Percentiles rank a stretch among this genome's conserved stretches.
phyloP scores from a whole-genome alignment of 2,113 vertebrate genomes.

The Caranx ignobilis region DNA sequence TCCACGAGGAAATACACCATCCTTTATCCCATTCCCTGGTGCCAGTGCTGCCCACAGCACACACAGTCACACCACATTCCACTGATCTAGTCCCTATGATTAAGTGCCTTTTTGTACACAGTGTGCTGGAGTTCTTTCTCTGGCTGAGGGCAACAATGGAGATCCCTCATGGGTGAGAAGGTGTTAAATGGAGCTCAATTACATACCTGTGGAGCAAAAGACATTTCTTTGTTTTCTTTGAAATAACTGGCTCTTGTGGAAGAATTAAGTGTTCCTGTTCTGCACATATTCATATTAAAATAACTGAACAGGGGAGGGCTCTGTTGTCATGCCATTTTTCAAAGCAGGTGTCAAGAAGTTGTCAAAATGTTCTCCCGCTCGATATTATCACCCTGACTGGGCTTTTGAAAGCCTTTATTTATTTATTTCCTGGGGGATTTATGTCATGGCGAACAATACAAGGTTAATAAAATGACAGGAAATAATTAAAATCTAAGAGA shows the following conservation, averaged over 20 bases:
- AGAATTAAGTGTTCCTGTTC: constrained; percentile 6
- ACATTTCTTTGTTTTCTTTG: constrained; percentile 28
- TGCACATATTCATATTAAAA: neutral
- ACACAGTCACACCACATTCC: constrained; percentile 14
- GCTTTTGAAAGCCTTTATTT: neutral
- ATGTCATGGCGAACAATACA: neutral
- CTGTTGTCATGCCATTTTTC: neutral
- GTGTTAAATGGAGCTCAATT: constrained; percentile 31
- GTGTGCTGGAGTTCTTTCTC: constrained; percentile 22
- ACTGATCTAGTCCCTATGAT: constrained; percentile 43
- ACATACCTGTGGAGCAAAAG: constrained; percentile 17
- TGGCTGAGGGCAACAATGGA: constrained; percentile 16
- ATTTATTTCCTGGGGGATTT: neutral
- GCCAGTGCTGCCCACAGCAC: constrained; percentile 4
- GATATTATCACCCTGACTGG: neutral
- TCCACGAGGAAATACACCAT: constrained; percentile 24
- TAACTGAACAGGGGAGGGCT: constrained; percentile 12
- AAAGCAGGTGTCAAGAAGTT: neutral
- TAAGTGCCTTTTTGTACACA: constrained; percentile 26
- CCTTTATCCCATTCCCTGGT: constrained; percentile 24
- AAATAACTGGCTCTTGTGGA: neutral
- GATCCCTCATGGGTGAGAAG: constrained; percentile 27
- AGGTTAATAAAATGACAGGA: neutral
- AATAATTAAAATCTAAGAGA: neutral
- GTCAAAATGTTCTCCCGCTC: constrained; percentile 12